Evolutionary conservation across 2,888 invertebrate genomes (phyloP), one percentile per base, ranked within the genome.

Genomic region (Drosophila parthenogenetica): DNA sequence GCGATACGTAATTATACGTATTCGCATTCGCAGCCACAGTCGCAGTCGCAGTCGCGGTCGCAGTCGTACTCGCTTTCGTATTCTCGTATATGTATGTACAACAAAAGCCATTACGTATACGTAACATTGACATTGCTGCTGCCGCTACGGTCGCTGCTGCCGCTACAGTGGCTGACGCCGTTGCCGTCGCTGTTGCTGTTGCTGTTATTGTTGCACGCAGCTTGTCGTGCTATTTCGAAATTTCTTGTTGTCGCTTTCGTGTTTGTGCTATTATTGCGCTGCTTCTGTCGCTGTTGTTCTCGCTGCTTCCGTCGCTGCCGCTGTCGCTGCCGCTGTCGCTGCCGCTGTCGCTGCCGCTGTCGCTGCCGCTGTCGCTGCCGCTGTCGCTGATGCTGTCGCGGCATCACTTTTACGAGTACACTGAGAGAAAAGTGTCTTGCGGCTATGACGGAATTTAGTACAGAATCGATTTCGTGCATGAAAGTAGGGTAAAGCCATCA

Each of bases 371-470:
- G 50, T 0, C 37, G n/a, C 39, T 32, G 53, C 17, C 11, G 4
- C 40, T 53, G 32, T 3, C n/a, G 43, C 54, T 37, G 32, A 39
- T 43, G 63, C 46, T 57, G 62, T 42, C 45, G 29, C 54, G 54
- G 54, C 57, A 62, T 50, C 35, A 43, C 37, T 58, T 63, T 63
- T 63, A 58, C 25, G 63, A 63, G 59, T 58, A 43, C 57, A 63
- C 63, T 50, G 63, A 58, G 59, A 63, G 59, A 63, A 57, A 55
- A 22, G 22, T 22, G 45, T 57, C 45, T 14, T 37, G 46, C 45
- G 35, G 14, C 35, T 45, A 43, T 37, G 55, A 55, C 19, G 10
- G 19, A 32, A 55, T 55, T 54, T 32, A 29, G 54, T 7, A 35
- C 54, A 14, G 54, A 55, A 55, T 45, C 54, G 43, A 55, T 45